These are phyloP conservation scores for Hippoglossus hippoglossus DNA, from an alignment of 2,797 vertebrate genomes.

Conservation along the genomic window DNA sequence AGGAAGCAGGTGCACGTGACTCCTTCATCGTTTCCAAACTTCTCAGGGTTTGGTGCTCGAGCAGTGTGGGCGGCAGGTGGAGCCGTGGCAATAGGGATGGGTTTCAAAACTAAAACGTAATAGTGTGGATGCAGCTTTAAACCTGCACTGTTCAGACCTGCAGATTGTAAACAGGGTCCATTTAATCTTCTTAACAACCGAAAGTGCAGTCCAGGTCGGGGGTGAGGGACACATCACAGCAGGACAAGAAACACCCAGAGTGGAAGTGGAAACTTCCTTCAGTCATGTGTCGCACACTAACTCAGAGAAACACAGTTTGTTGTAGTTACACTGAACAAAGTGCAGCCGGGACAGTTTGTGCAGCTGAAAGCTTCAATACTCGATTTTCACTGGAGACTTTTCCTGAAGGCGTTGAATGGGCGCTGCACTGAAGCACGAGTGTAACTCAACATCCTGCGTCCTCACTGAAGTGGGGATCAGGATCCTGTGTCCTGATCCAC, in stretches of 20 bases:
- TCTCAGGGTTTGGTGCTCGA: too few species aligned
- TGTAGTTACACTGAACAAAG: constrained; percentile 39
- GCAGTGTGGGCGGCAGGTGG: too few species aligned
- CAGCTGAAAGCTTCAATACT: constrained; percentile 60
- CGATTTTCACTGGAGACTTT: constrained; percentile 27
- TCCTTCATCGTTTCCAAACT: too few species aligned
- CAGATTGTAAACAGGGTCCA: too few species aligned
- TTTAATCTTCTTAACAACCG: background rate
- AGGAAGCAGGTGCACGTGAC: too few species aligned
- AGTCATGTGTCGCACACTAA: constrained; percentile 38
- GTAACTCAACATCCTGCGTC: constrained; percentile 22
- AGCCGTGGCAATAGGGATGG: too few species aligned
- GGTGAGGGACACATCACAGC: background rate
- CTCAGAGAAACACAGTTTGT: constrained; percentile 30
- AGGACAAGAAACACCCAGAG: background rate
- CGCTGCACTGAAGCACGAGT: constrained; percentile 22
- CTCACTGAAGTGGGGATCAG: constrained; percentile 6
- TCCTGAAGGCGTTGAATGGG: constrained; percentile 66
- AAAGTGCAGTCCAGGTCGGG: background rate
- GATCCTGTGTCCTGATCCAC: background rate
- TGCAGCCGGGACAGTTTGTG: constrained; percentile 49
- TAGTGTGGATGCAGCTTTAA: background rate
- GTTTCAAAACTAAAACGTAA: too few species aligned
- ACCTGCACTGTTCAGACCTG: constrained; percentile 6
- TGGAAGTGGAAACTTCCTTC: too few species aligned